phyloP scores from a whole-genome alignment of 2,797 vertebrate genomes.

The Acanthiza pusilla region DNA sequence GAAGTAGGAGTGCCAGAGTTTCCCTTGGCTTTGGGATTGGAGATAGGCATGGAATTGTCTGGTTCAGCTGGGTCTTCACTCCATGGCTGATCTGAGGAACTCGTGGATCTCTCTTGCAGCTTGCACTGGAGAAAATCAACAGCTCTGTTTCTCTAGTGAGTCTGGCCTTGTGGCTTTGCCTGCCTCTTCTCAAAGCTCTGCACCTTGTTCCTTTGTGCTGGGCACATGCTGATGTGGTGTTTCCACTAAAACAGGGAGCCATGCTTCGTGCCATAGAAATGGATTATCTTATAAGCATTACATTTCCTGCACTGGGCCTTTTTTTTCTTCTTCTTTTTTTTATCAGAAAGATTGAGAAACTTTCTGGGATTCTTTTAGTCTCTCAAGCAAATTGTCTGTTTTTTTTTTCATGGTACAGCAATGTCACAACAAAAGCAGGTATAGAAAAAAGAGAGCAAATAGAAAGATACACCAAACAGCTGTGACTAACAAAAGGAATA shows the following conservation, averaged over 20 bases:
- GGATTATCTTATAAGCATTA: conserved; percentile 10
- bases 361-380: not conserved
- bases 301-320: not conserved
- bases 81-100: not conserved
- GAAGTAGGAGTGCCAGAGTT: not conserved
- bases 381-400: not conserved
- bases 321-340: not conserved
- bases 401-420: conserved; percentile 17
- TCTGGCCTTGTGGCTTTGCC: not conserved
- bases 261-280: not conserved
- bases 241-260: not conserved
- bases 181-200: not conserved
- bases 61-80: not conserved
- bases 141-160: not conserved
- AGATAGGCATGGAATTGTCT: not conserved
- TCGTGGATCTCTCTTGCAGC: not conserved
- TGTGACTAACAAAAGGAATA: not conserved
- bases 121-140: accelerated
- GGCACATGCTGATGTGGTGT: not conserved
- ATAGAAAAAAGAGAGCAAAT: not conserved
- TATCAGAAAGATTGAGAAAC: not conserved
- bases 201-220: not conserved
- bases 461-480: not conserved
- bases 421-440: not conserved
- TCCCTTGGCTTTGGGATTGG: not conserved